phyloP scores from a whole-genome alignment of 1,140 invertebrate species.

The Euura lappo region DNA sequence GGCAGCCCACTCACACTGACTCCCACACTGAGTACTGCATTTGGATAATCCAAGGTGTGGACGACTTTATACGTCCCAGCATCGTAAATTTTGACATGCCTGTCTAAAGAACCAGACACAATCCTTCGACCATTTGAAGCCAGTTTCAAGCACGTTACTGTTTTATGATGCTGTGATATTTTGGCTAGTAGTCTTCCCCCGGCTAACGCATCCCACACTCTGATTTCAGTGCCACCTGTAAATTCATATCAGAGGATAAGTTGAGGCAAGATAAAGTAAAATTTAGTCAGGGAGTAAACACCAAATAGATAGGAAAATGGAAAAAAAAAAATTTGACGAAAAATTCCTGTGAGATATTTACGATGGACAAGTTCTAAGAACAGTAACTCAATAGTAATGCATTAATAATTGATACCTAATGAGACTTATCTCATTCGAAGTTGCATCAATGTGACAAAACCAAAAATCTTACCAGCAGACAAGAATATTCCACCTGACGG shows the following conservation, averaged over 20 bases:
- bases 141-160: conserved; percentile 83
- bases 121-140: conserved; percentile 82
- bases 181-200: conserved; percentile 83
- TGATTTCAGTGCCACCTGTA: conserved; percentile 85
- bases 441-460: not conserved
- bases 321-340: not conserved
- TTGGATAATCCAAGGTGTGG: conserved; percentile 89
- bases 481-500: conserved; percentile 90
- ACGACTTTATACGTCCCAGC: conserved; percentile 84
- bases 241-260: too few species aligned
- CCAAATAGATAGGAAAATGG: too few species aligned
- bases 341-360: not conserved
- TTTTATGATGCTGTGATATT: conserved; percentile 91
- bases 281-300: too few species aligned
- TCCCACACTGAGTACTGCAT: conserved; percentile 87
- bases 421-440: too few species aligned
- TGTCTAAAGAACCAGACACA: conserved; percentile 89
- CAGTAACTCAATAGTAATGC: too few species aligned
- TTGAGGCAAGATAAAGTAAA: too few species aligned
- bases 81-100: conserved; percentile 95
- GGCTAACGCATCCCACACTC: conserved; percentile 91
- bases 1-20: conserved; percentile 67
- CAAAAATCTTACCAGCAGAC: conserved; percentile 72
- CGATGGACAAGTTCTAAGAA: not conserved
- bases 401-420: too few species aligned